Base-by-base conservation (phyloP, 1,140 invertebrate genomes). In the Drosophila varians region DNA sequence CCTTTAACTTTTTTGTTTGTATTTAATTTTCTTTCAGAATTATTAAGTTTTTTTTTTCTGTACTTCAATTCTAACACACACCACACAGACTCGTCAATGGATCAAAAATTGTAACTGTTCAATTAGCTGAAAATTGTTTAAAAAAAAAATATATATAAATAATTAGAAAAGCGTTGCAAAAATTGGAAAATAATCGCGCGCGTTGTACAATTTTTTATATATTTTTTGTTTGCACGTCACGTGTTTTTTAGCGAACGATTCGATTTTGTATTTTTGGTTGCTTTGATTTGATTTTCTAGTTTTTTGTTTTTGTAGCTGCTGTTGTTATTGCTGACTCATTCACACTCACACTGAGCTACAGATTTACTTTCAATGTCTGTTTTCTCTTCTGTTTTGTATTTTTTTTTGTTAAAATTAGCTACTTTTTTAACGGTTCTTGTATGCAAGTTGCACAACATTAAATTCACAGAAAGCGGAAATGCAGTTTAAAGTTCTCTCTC, bases 1-100 rank as follows among this genome's bases (percentile, higher is more conserved):
- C 31, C 38, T 53, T 28, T 55, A 9, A 19, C 46, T 42, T 47
- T 43, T 66, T 26, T 4, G 14, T 43, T 16, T 18, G 19, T 7
- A 7, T 14, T 19, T 2, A 0, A 25, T 6, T 26, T 16, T 4
- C 9, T 43, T 21, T 53, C 2, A 4, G 11, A 31, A 12, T 36
- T 56, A 21, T 25, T 48, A 11, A 6, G 25, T 51, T 46, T 31
- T 26, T 18, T 5, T 51, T 16, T 19, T 45, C 26, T 45, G 42
- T 47, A 60, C 58, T 12, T 16, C 3, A 42, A 4, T 42, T 8
- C 9, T 9, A 18, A 66, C 53, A 51, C 48, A 75, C 60, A 66
- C 66, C 66, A 65, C 38, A 57, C 54, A 70, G 58, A 74, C 60
- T 60, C 55, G 51, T 61, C 74, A 65, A 75, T 54, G 60, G 69